phyloP scores from a whole-genome alignment of 2,888 invertebrate species.

The Pachydiplax longipennis region DNA sequence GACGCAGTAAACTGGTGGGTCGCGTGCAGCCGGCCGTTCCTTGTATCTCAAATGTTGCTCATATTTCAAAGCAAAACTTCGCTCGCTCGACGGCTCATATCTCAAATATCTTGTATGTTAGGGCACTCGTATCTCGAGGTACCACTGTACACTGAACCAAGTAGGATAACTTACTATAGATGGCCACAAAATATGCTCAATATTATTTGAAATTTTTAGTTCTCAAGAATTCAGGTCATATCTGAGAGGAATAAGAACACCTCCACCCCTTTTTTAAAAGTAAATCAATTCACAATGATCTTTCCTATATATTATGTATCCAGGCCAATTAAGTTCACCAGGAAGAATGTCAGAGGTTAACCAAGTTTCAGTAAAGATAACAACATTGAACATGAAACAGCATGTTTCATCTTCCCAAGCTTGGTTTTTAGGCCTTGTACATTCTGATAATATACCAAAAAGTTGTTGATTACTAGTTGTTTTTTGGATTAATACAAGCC shows the following conservation, averaged over 20 bases:
- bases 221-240: background rate
- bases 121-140: too few relatives aligned
- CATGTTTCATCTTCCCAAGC: background rate
- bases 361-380: slow-evolving; percentile 5
- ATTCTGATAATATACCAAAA: background rate
- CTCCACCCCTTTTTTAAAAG: background rate
- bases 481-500: background rate
- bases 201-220: background rate
- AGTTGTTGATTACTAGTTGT: background rate
- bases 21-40: too few relatives aligned
- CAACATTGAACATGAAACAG: background rate
- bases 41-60: too few relatives aligned
- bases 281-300: background rate
- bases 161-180: background rate
- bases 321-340: background rate
- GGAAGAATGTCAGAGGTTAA: background rate
- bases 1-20: too few relatives aligned
- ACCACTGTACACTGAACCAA: background rate
- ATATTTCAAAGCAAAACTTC: too few relatives aligned
- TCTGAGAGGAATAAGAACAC: background rate
- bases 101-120: too few relatives aligned
- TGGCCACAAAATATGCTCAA: background rate
- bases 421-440: background rate
- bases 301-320: background rate
- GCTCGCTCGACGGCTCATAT: too few relatives aligned